Conservation (phyloP, 2,888 invertebrate species). For the Heliothis peltigera region DNA sequence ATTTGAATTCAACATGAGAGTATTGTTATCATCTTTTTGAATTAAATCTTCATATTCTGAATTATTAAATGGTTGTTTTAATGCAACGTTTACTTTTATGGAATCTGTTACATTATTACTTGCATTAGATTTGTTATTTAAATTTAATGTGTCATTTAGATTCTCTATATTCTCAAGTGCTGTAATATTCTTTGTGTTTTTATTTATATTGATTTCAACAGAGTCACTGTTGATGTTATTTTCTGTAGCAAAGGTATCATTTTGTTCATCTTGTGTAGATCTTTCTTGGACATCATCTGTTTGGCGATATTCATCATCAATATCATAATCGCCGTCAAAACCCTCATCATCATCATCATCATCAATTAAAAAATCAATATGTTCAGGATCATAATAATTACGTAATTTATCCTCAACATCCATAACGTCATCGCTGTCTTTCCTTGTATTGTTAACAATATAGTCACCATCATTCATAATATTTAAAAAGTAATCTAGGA, state of each 20-base stretch:
- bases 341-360: slow-evolving; percentile 21
- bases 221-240: background rate
- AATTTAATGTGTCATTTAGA: background rate
- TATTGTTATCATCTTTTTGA: slow-evolving; percentile 2
- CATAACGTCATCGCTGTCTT: slow-evolving; percentile 33
- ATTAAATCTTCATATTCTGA: background rate
- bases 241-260: background rate
- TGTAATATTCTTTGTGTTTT: background rate
- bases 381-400: slow-evolving; percentile 47
- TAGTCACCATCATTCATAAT: slow-evolving; percentile 47
- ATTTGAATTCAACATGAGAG: background rate
- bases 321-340: slow-evolving; percentile 4
- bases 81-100: background rate
- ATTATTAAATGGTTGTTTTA: background rate
- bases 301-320: background rate
- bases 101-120: background rate
- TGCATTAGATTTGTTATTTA: background rate
- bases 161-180: background rate
- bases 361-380: slow-evolving; percentile 23
- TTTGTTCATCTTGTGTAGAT: background rate
- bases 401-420: slow-evolving; percentile 46
- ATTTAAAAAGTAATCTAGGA: slow-evolving; percentile 52
- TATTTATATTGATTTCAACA: background rate
- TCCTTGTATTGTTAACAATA: slow-evolving; percentile 24
- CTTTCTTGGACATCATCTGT: slow-evolving; percentile 7